Evolutionary conservation across 2,888 invertebrate genomes (phyloP).

Genomic region (Nasonia oneida): DNA sequence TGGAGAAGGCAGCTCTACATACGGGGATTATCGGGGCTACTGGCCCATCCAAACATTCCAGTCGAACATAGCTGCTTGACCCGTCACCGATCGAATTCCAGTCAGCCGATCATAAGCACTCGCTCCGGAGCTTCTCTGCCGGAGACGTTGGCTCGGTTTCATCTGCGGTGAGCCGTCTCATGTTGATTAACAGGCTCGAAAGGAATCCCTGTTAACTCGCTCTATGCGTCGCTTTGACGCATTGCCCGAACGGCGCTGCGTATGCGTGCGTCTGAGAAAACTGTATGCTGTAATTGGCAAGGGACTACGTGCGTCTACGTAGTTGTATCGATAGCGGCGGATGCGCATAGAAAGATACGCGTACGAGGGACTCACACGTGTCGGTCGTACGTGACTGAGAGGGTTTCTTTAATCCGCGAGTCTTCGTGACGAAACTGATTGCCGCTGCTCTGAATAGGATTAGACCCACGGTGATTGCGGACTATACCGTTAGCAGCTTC

Average conservation of each 20-base stretch:
- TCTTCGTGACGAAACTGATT: neutral
- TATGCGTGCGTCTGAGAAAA: neutral
- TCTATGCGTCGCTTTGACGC: neutral
- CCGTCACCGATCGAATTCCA: conserved; percentile 73
- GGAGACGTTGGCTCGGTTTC: conserved; percentile 20
- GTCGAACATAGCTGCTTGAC: conserved; percentile 74
- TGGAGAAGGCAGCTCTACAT: neutral
- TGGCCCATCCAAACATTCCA: conserved; percentile 71
- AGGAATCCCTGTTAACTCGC: conserved; percentile 44
- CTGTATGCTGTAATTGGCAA: neutral
- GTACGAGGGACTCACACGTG: neutral
- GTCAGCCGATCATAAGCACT: conserved; percentile 64
- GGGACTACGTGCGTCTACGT: neutral
- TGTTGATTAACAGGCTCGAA: conserved; percentile 64
- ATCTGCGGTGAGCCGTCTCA: conserved; percentile 31
- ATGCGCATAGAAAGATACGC: neutral
- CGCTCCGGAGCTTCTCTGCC: neutral
- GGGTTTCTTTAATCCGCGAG: conserved; percentile 1
- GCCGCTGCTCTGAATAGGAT: neutral
- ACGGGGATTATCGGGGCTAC: conserved; percentile 33
- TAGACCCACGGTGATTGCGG: neutral
- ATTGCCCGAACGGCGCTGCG: neutral
- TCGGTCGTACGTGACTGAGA: neutral
- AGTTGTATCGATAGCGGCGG: neutral
- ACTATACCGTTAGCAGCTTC: neutral